Conservation (phyloP, 2,113 vertebrate genomes). For the Megalops atlanticus region DNA sequence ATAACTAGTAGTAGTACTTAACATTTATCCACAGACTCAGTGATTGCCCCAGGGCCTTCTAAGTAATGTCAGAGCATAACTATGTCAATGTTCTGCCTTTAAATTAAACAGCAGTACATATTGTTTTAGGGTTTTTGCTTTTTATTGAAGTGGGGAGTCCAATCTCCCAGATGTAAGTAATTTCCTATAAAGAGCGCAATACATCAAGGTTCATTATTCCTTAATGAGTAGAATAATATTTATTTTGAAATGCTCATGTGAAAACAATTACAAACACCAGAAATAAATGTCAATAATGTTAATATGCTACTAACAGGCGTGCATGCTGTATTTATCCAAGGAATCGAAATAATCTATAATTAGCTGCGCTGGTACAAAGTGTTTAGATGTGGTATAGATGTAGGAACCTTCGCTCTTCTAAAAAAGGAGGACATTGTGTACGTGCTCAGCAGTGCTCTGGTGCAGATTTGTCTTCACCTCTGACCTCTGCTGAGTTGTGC, state of each 20-base stretch:
- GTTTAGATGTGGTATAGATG: background rate
- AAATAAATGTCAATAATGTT: background rate
- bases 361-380: background rate
- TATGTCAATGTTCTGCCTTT: no score
- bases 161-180: constrained; percentile 44
- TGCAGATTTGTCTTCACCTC: constrained; percentile 54
- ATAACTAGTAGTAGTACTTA: no score
- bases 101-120: no score
- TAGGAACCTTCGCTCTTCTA: background rate
- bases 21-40: no score
- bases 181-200: constrained; percentile 51
- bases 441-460: background rate
- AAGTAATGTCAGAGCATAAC: no score
- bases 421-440: background rate
- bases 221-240: constrained; percentile 45
- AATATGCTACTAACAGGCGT: background rate
- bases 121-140: no score
- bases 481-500: constrained; percentile 52
- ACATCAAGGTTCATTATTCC: constrained; percentile 44
- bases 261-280: constrained; percentile 53
- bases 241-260: constrained; percentile 43
- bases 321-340: background rate
- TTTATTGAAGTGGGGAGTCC: background rate
- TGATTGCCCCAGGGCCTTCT: no score
- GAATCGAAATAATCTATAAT: background rate